These are phyloP conservation scores for Gallinago nigripennis DNA, from an alignment of 2,797 vertebrate genomes.

Conservation along the genomic window DNA sequence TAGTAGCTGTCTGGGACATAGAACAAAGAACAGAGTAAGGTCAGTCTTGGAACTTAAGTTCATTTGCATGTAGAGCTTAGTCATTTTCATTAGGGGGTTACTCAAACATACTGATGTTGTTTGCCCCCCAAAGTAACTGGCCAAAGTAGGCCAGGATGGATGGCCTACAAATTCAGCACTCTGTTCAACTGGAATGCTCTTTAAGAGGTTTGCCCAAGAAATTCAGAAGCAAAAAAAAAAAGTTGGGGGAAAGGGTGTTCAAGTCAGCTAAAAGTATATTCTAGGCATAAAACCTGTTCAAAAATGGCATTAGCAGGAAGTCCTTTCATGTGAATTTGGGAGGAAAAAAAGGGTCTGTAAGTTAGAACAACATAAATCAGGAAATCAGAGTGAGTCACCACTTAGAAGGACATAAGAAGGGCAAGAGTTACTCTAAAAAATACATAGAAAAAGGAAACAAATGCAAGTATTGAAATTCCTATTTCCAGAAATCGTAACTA, in stretches of 20 bases:
- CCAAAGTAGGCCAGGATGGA: not conserved
- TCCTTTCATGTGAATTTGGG: not conserved
- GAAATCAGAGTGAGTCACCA: not conserved
- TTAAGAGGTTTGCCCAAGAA: not conserved
- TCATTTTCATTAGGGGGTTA: not conserved
- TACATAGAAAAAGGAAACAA: not conserved
- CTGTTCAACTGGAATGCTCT: not conserved
- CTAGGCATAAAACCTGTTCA: not conserved
- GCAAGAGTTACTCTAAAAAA: slow-evolving; percentile 4
- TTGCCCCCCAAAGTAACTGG: not conserved
- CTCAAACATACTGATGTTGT: not conserved
- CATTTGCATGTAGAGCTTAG: not conserved
- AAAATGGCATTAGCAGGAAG: not conserved
- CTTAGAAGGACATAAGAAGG: not conserved
- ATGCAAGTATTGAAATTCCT: not conserved
- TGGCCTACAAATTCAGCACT: not conserved
- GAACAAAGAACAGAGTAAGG: not conserved
- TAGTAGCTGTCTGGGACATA: not conserved
- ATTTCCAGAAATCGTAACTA: not conserved
- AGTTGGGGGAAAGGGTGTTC: rapidly evolving
- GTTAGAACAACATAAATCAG: not conserved
- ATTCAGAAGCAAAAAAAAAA: not conserved
- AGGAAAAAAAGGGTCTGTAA: not conserved
- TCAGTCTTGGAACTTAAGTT: not conserved
- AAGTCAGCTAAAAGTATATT: not conserved